Evolutionary conservation across 2,888 invertebrate genomes (phyloP), one percentile per base, ranked within the genome.

Genomic region (Epirrhoe tristata): DNA sequence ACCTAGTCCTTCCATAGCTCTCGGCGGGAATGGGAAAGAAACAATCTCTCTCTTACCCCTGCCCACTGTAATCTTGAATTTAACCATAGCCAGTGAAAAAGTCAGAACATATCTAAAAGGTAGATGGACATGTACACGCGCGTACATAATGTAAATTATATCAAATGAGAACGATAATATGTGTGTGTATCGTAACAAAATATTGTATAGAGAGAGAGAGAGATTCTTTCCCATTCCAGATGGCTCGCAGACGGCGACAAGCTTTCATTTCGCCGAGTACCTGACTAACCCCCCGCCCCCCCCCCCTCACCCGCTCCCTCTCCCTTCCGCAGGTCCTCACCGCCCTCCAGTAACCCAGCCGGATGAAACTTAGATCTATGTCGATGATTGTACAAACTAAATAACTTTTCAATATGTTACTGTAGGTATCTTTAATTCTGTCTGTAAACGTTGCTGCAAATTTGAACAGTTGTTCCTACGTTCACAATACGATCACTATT

Each of bases 381-480:
- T 74, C 74, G 73, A 74, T 73, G 71, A 75, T 80, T 84, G 83
- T 85, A 83, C 83, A 81, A 84, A 75, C 79, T 81, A 77, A 78
- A 69, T 71, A 77, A 68, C 76, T 66, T 74, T 76, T 10, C 12
- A 58, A 72, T 81, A 75, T 81, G 80, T 81, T 77, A 78, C 75
- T 51, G 58, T 16, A 31, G 8, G 46, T 51, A 32, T 39, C 4
- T 54, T 43, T 54, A 31, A 12, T 32, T 36, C 54, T 7, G 17
- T 46, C 10, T 48, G 43, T 39, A 17, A 50, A 8, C 10, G 39
- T 58, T 32, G 43, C 53, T 55, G 61, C 36, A 52, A 60, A 52
- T 31, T 16, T 58, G 46, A 34, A 50, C 34, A 34, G 48, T 50
- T 50, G 17, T 39, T 24, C 24, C 1, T 24, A 24, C 1, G 24